Conservation (phyloP, 2,113 vertebrate genomes). For the Embiotoca jacksoni region DNA sequence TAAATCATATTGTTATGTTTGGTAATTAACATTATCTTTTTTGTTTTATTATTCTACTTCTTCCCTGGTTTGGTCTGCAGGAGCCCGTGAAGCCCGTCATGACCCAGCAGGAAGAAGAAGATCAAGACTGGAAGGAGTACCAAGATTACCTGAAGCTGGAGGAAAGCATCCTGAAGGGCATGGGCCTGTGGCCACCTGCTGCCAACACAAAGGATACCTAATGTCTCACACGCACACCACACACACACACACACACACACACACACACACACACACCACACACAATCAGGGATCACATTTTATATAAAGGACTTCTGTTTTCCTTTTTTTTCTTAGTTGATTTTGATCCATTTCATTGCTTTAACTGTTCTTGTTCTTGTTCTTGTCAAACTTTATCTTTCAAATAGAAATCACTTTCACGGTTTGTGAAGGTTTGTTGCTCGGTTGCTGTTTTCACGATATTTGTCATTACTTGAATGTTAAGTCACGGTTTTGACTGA, state of each 20-base stretch:
- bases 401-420: background rate
- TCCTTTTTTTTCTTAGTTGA: background rate
- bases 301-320: background rate
- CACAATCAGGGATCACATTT: too few species aligned
- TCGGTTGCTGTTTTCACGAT: slow-evolving; percentile 4
- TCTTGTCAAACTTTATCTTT: too few species aligned
- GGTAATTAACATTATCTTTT: too few species aligned
- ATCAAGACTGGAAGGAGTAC: slow-evolving; percentile 72
- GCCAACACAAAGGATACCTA: slow-evolving; percentile 48
- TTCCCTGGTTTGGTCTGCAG: slow-evolving; percentile 54
- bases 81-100: slow-evolving; percentile 54
- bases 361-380: too few species aligned
- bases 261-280: too few species aligned
- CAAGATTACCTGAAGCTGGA: slow-evolving; percentile 74
- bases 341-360: background rate
- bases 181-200: slow-evolving; percentile 61
- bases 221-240: slow-evolving; percentile 25
- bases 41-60: background rate
- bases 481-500: too few species aligned
- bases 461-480: background rate
- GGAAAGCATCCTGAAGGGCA: slow-evolving; percentile 66
- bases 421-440: background rate
- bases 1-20: too few species aligned
- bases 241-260: background rate
- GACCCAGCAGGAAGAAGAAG: slow-evolving; percentile 69